phyloP scores from a whole-genome alignment of 2,888 invertebrate species.

The Aromia moschata region DNA sequence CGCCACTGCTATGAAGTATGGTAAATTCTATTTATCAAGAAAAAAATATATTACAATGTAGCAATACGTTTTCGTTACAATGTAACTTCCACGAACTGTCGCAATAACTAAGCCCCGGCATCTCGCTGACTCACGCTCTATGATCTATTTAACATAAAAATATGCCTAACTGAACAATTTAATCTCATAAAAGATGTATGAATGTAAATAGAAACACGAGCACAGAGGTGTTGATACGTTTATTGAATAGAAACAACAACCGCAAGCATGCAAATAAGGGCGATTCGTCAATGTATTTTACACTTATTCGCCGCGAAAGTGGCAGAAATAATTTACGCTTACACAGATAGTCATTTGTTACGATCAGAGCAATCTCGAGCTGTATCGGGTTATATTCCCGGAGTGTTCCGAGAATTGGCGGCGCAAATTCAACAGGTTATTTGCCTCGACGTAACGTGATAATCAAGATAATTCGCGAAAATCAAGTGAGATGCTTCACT shows the following conservation, averaged over 20 bases:
- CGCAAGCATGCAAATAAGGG: constrained; percentile 36
- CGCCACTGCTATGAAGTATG: too few species aligned
- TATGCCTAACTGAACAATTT: constrained; percentile 20
- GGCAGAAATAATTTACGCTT: constrained; percentile 41
- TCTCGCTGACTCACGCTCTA: constrained; percentile 11
- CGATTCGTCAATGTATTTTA: constrained; percentile 41
- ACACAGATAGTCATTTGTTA: constrained; percentile 29
- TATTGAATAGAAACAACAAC: constrained; percentile 41
- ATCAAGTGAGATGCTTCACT: too few species aligned
- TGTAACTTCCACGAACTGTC: neutral
- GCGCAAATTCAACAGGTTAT: too few species aligned
- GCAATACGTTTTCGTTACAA: neutral
- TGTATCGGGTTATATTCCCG: constrained; percentile 3
- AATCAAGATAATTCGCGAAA: too few species aligned
- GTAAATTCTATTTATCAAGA: too few species aligned
- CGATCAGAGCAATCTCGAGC: constrained; percentile 12
- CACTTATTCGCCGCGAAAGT: constrained; percentile 32
- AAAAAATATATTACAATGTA: neutral
- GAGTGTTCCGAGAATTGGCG: too few species aligned
- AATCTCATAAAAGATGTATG: constrained; percentile 40
- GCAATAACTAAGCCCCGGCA: constrained; percentile 1
- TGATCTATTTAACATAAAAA: constrained; percentile 9
- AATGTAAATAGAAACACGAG: constrained; percentile 39
- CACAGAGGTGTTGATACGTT: constrained; percentile 43
- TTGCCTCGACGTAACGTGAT: too few species aligned